Conservation (phyloP, 2,888 invertebrate species). For the Tetragonula carbonaria region DNA sequence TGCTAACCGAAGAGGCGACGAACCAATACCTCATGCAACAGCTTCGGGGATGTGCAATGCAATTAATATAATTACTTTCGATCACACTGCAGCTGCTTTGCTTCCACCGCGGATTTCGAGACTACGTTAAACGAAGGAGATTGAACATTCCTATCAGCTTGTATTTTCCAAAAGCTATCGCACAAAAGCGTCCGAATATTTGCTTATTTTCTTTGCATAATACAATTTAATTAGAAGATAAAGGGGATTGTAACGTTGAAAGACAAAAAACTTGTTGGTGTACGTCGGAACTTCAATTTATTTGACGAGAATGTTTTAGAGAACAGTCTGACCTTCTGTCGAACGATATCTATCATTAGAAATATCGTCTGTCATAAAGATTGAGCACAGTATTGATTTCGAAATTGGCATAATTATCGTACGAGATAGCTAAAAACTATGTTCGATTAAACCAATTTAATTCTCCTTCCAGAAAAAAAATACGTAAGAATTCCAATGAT, state of each 20-base stretch:
- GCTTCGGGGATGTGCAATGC: constrained; percentile 70
- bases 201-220: neutral
- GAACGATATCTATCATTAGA: neutral
- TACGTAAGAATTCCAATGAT: too few relatives aligned
- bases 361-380: neutral
- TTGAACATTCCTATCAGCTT: neutral
- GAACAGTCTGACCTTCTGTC: too few relatives aligned
- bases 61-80: constrained; percentile 81
- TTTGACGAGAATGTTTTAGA: neutral
- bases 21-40: constrained; percentile 58
- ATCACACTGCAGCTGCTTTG: constrained; percentile 62
- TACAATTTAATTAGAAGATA: neutral
- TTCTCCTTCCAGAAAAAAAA: too few relatives aligned
- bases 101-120: constrained; percentile 38
- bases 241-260: neutral
- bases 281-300: neutral
- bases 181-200: neutral
- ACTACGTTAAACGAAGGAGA: constrained; percentile 29
- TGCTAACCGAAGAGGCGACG: constrained; percentile 63
- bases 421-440: too few relatives aligned
- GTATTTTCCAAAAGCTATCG: neutral
- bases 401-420: too few relatives aligned
- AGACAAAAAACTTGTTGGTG: neutral
- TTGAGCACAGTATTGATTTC: neutral
- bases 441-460: too few relatives aligned